Conservation (phyloP, 2,888 invertebrate genomes). For the Heliothis peltigera region DNA sequence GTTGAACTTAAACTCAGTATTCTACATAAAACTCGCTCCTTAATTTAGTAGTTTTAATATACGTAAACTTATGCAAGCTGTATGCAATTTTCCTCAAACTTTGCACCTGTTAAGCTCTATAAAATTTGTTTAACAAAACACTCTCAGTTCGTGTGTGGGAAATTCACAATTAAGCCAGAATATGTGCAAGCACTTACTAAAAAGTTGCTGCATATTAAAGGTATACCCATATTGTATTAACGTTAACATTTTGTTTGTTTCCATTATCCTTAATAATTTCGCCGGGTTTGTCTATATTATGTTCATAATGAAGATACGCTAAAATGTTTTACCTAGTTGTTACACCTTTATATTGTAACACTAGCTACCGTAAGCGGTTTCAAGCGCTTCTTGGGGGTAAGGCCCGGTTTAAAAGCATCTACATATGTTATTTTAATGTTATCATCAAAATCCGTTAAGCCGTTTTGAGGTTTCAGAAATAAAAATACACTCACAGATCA, state of each 20-base stretch:
- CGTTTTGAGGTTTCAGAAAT: too few species aligned
- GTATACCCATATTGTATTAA: conserved; percentile 27
- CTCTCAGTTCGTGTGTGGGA: conserved; percentile 65
- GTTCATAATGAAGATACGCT: too few species aligned
- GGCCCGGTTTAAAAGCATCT: too few species aligned
- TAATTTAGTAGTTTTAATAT: conserved; percentile 76
- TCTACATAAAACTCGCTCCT: conserved; percentile 57
- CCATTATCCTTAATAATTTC: neutral
- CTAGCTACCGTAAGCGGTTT: too few species aligned
- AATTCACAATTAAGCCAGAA: conserved; percentile 58
- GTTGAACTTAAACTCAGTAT: conserved; percentile 50
- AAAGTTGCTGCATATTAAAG: conserved; percentile 34
- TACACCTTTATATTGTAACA: too few species aligned
- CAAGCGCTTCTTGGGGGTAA: too few species aligned
- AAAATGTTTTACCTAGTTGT: too few species aligned
- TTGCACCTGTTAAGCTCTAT: conserved; percentile 72
- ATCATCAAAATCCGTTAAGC: too few species aligned
- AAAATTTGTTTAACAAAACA: conserved; percentile 76
- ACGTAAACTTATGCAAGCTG: conserved; percentile 69
- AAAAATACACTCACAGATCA: too few species aligned
- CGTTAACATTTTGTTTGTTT: neutral
- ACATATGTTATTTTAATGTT: too few species aligned
- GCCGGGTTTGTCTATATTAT: too few species aligned
- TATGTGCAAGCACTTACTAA: conserved; percentile 48
- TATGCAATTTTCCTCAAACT: conserved; percentile 75